Evolutionary conservation across 2,888 invertebrate species (phyloP).

Genomic region (Archips crataeganus): DNA sequence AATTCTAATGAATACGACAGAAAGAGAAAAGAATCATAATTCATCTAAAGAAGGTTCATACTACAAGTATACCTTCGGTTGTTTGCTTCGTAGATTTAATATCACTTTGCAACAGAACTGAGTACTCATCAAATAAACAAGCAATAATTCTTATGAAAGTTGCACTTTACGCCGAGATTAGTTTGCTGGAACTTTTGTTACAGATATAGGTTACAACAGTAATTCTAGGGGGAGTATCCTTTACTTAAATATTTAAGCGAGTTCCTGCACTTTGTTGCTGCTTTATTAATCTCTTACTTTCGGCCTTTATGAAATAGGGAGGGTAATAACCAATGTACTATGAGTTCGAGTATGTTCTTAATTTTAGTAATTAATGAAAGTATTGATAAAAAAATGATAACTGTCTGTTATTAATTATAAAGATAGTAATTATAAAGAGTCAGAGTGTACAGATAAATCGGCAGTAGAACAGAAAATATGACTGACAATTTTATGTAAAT

Average conservation of each 20-base stretch:
- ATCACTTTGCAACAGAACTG: constrained; percentile 16
- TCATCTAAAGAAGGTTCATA: constrained; percentile 13
- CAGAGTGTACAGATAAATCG: no score
- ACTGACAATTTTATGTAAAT: no score
- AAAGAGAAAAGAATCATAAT: neutral
- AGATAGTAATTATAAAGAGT: no score
- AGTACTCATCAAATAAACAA: constrained; percentile 29
- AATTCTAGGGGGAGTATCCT: constrained; percentile 51
- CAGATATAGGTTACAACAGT: constrained; percentile 54
- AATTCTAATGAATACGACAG: neutral
- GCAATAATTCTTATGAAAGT: constrained; percentile 55
- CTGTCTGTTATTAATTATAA: no score
- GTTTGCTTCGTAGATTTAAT: constrained; percentile 29
- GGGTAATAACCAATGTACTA: constrained; percentile 17
- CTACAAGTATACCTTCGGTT: constrained; percentile 4
- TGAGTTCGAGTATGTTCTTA: neutral
- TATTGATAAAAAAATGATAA: no score
- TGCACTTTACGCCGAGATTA: constrained; percentile 64
- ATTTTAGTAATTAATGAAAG: neutral
- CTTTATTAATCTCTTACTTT: constrained; percentile 37
- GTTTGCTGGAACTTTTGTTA: constrained; percentile 60
- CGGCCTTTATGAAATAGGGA: neutral
- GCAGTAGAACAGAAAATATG: no score
- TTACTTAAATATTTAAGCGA: constrained; percentile 42
- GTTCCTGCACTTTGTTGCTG: constrained; percentile 35